Conservation (phyloP, 1,140 invertebrate species). For the Diorhabda elongata region DNA sequence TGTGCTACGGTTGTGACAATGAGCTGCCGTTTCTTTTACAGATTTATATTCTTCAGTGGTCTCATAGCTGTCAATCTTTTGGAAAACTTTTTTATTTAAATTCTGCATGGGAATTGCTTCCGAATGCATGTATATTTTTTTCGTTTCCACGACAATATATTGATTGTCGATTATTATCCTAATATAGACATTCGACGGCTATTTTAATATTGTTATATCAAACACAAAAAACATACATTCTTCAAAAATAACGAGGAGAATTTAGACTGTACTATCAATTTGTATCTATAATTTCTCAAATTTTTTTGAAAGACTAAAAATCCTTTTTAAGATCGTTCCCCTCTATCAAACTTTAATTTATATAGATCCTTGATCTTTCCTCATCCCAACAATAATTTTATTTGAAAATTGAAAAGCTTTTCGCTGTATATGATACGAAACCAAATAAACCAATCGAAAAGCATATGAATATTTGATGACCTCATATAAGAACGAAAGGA, state of each 20-base stretch:
- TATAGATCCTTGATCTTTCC: background rate
- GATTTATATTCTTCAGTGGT: conserved; percentile 37
- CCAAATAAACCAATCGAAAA: conserved; percentile 9
- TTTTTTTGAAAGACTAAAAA: too few relatives aligned
- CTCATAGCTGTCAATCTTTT: conserved; percentile 35
- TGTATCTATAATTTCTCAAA: too few relatives aligned
- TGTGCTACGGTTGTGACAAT: conserved; percentile 27
- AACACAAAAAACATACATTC: too few relatives aligned
- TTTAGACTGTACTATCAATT: too few relatives aligned
- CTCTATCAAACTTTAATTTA: background rate
- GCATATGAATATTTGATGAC: conserved; percentile 16
- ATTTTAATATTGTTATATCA: too few relatives aligned
- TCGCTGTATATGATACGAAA: conserved; percentile 12
- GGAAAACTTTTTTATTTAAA: conserved; percentile 1
- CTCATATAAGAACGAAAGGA: conserved; percentile 16
- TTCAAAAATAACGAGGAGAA: too few relatives aligned
- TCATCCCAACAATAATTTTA: conserved; percentile 1
- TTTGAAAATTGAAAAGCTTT: conserved; percentile 11
- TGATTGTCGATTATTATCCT: too few relatives aligned
- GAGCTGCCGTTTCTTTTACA: conserved; percentile 32
- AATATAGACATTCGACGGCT: too few relatives aligned
- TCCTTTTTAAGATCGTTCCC: too few relatives aligned
- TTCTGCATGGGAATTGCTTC: background rate
- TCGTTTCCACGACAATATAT: too few relatives aligned
- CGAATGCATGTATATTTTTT: background rate